phyloP scores from a whole-genome alignment of 1,140 invertebrate species.

The Drosophila kepulauana region DNA sequence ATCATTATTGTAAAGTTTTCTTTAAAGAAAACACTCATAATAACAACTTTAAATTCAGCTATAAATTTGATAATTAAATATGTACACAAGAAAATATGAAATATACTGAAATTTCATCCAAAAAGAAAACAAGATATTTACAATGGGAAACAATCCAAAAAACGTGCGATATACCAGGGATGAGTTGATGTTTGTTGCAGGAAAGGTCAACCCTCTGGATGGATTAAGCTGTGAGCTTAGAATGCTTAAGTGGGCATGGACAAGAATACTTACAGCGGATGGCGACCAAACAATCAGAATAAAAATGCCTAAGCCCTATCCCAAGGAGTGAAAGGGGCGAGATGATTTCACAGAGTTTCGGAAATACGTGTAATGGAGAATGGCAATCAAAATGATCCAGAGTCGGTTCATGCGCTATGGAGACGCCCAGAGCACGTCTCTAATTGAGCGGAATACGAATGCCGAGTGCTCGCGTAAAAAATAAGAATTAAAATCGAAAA shows the following conservation, averaged over 20 bases:
- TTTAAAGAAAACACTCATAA: not conserved
- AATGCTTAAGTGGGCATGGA: conserved; percentile 79
- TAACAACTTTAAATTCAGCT: too few relatives aligned
- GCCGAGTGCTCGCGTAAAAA: conserved; percentile 58
- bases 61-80: not conserved
- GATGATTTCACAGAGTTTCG: conserved; percentile 7
- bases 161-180: conserved; percentile 27
- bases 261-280: conserved; percentile 30
- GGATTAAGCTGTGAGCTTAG: conserved; percentile 79
- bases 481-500: conserved; percentile 70
- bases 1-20: too few relatives aligned
- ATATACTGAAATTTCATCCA: not conserved
- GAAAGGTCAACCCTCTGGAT: conserved; percentile 65
- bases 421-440: conserved; percentile 53
- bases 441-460: conserved; percentile 66
- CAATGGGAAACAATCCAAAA: conserved; percentile 37
- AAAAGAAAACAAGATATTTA: conserved; percentile 32
- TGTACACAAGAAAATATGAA: conserved; percentile 14
- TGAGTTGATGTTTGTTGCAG: conserved; percentile 5
- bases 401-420: conserved; percentile 33
- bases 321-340: conserved; percentile 39
- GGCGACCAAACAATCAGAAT: conserved; percentile 43
- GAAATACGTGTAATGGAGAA: conserved; percentile 40
- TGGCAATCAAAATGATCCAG: conserved; percentile 26
- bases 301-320: conserved; percentile 60